phyloP scores from a whole-genome alignment of 2,797 vertebrate species.

The Trematomus bernacchii region DNA sequence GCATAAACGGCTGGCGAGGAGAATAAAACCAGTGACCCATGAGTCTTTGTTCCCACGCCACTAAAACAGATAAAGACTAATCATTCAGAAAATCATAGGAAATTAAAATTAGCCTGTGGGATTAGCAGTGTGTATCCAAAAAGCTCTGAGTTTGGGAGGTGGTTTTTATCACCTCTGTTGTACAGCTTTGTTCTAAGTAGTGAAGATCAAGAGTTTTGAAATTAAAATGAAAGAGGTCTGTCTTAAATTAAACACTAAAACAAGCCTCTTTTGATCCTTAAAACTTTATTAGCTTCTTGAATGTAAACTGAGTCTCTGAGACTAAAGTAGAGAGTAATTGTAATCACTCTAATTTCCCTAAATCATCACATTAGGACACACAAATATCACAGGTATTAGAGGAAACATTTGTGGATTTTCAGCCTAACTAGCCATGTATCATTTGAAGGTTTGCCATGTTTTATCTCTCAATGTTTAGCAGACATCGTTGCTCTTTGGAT shows the following conservation, averaged over 20 bases:
- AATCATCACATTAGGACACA: neutral
- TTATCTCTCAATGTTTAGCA: slow-evolving; percentile 23
- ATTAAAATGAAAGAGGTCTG: slow-evolving; percentile 6
- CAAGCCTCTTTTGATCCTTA: neutral
- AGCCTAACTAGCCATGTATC: slow-evolving; percentile 39
- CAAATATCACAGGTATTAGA: neutral
- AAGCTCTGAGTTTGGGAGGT: neutral
- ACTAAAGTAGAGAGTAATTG: slow-evolving; percentile 14
- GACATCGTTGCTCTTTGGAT: slow-evolving; percentile 39
- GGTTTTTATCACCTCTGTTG: slow-evolving; percentile 1
- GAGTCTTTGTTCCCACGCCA: neutral
- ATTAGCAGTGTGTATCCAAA: neutral
- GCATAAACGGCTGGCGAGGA: slow-evolving; percentile 10
- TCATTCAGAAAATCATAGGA: slow-evolving; percentile 1
- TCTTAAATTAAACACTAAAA: slow-evolving; percentile 4
- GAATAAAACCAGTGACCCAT: slow-evolving; percentile 5
- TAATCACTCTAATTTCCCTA: slow-evolving; percentile 26
- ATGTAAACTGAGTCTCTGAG: slow-evolving; percentile 58
- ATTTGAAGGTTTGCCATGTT: slow-evolving; percentile 33
- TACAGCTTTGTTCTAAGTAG: neutral
- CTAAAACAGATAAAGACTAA: slow-evolving; percentile 11
- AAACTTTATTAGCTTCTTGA: slow-evolving; percentile 54
- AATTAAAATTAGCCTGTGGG: neutral
- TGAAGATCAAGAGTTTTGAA: slow-evolving; percentile 2
- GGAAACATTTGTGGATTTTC: slow-evolving; percentile 4